phyloP scores from a whole-genome alignment of 2,888 invertebrate species.

The Eilema caniola region DNA sequence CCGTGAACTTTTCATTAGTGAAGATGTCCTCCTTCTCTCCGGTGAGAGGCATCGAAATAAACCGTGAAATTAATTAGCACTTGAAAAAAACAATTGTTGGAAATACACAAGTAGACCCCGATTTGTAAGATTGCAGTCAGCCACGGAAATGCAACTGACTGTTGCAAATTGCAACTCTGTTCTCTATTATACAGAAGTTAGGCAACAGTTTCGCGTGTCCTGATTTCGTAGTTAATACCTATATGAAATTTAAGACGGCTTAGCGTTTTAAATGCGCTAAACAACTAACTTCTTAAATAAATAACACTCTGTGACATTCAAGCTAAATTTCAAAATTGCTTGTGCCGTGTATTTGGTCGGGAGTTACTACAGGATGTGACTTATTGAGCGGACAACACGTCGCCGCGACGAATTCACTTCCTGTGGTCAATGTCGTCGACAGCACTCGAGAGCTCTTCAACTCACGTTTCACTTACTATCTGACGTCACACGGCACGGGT shows the following conservation, averaged over 20 bases:
- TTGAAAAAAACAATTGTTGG: constrained; percentile 36
- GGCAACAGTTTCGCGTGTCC: constrained; percentile 31
- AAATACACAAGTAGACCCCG: constrained; percentile 45
- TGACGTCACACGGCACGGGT: constrained; percentile 23
- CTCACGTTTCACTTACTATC: constrained; percentile 42
- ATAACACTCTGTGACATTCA: constrained; percentile 18
- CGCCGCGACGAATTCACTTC: constrained; percentile 73
- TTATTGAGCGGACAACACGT: constrained; percentile 71
- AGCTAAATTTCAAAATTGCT: constrained; percentile 39
- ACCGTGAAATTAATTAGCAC: constrained; percentile 50
- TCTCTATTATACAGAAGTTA: constrained; percentile 24
- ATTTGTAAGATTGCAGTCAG: constrained; percentile 45
- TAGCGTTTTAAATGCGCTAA: constrained; percentile 38
- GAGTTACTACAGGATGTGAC: constrained; percentile 65
- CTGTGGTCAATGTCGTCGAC: constrained; percentile 76
- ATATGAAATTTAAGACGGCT: constrained; percentile 47
- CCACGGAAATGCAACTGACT: constrained; percentile 30
- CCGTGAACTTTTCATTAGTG: constrained; percentile 40
- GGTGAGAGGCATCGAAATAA: constrained; percentile 41
- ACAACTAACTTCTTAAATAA: constrained; percentile 6
- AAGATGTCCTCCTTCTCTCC: constrained; percentile 34
- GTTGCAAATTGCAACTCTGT: constrained; percentile 29
- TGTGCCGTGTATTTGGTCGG: constrained; percentile 18
- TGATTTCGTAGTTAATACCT: constrained; percentile 20
- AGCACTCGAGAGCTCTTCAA: constrained; percentile 40